These are phyloP conservation scores for Amphiprion ocellaris DNA, from an alignment of 2,113 vertebrate genomes.

Conservation along the genomic window DNA sequence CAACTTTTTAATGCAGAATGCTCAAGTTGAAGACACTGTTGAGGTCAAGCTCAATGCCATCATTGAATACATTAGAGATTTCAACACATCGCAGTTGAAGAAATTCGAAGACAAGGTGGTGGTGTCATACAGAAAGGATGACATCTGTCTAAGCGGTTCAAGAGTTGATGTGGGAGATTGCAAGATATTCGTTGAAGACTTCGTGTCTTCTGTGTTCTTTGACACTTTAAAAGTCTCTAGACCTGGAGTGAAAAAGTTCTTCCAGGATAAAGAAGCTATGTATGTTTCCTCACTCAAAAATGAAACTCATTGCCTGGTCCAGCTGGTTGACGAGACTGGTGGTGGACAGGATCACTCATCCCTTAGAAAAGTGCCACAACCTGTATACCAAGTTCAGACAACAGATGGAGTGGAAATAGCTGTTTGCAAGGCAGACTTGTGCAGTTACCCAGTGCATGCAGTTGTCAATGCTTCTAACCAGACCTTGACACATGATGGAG, in stretches of 20 bases:
- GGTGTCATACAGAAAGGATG: constrained; percentile 72
- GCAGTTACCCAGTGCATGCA: constrained; percentile 77
- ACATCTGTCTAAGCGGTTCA: constrained; percentile 83
- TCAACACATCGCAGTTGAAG: constrained; percentile 58
- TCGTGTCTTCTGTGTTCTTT: constrained; percentile 68
- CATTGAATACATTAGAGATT: constrained; percentile 79
- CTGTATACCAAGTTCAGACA: constrained; percentile 53
- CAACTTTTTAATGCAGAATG: constrained; percentile 84
- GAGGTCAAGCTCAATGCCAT: constrained; percentile 47
- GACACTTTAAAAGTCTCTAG: constrained; percentile 72
- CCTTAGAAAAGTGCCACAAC: neutral
- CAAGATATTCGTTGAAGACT: constrained; percentile 42
- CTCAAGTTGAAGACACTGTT: constrained; percentile 72
- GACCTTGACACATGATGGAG: constrained; percentile 72
- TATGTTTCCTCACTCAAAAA: constrained; percentile 56
- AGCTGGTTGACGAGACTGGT: constrained; percentile 71
- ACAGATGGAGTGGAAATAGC: constrained; percentile 79
- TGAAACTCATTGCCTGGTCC: constrained; percentile 82
- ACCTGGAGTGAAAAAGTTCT: constrained; percentile 85
- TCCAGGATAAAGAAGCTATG: constrained; percentile 70
- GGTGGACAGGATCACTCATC: neutral
- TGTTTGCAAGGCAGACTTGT: constrained; percentile 84
- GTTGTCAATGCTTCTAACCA: constrained; percentile 85
- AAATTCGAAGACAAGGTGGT: constrained; percentile 63
- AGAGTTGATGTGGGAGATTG: constrained; percentile 74